Evolutionary conservation across 2,888 invertebrate genomes (phyloP), one percentile per base, ranked within the genome.

Genomic region (Apotomis betuletana): DNA sequence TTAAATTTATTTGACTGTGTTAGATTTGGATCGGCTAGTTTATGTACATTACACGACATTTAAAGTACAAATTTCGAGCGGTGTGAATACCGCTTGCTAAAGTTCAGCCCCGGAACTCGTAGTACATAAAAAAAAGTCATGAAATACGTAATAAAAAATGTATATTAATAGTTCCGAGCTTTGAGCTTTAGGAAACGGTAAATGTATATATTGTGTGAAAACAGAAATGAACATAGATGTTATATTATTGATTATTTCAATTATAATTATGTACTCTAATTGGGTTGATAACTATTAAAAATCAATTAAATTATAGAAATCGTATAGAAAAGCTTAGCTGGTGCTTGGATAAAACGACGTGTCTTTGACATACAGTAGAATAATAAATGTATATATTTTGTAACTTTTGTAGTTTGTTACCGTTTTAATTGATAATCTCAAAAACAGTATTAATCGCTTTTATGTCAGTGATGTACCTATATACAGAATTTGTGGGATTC

Each of bases 51-150:
- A 36, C 5, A 62, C 36, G 62, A 68, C 55, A 27, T 46, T 61
- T 41, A 70, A 70, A 70, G 64, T 70, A 64, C 70, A 64, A 64
- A 59, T 70, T 12, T 44, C 0, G 44, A 64, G 59, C 59, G 64
- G 64, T 64, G 70, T 70, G 49, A 64, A 58, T 49, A 27, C 46
- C 9, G 9, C 10, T 52, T 63, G 27, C 9, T 4, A 52, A 5
- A 27, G 9, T 5, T 57, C 3, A 27, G 27, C 27, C 27, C 27
- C 27, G 27, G 27, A 27, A 27, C 1, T 27, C 27, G 27, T 27
- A 27, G 2, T 27, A 27, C 27, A 27, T 27, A 27, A 27, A 27
- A 27, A 15, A 27, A 27, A 27, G 27, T 27, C 27, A 27, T 27
- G 27, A 27, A 27, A 27, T 27, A 27, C 27, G 27, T 27, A 27